Conservation (phyloP, 30 jellyfish, hydroid and myxozoan species). For the Phacellophora camtschatica region DNA sequence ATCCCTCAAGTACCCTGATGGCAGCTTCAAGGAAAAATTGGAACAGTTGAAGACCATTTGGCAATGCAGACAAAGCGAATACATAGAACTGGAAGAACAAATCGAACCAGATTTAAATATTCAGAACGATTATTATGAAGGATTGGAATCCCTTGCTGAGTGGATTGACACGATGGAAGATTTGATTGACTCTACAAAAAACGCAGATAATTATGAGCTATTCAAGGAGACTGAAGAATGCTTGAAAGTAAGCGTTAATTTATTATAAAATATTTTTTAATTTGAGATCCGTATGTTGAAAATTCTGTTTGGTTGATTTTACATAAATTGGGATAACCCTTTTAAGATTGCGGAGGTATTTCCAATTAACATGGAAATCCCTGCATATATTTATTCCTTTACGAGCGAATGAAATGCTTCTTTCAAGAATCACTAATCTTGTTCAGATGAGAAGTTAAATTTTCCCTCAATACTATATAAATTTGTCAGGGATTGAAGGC, state of each 20-base stretch:
- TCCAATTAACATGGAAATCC: no score
- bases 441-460: no score
- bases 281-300: no score
- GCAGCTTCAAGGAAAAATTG: conserved; percentile 40
- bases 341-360: no score
- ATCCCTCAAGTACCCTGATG: conserved; percentile 51
- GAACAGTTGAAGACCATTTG: conserved; percentile 46
- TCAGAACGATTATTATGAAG: conserved; percentile 81
- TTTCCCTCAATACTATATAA: no score
- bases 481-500: no score
- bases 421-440: no score
- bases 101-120: conserved; percentile 74
- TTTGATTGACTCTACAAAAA: conserved; percentile 58
- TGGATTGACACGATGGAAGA: conserved; percentile 91
- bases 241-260: conserved; percentile 69
- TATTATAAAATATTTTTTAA: no score
- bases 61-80: conserved; percentile 60
- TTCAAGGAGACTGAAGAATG: conserved; percentile 83
- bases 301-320: no score
- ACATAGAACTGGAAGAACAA: conserved; percentile 62
- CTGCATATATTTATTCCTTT: no score
- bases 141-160: conserved; percentile 74
- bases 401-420: no score
- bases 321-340: no score
- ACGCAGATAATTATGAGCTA: conserved; percentile 61